Evolutionary conservation across 64 coral and sea anemone genomes (phyloP).

Genomic region (Actinia tenebrosa): DNA sequence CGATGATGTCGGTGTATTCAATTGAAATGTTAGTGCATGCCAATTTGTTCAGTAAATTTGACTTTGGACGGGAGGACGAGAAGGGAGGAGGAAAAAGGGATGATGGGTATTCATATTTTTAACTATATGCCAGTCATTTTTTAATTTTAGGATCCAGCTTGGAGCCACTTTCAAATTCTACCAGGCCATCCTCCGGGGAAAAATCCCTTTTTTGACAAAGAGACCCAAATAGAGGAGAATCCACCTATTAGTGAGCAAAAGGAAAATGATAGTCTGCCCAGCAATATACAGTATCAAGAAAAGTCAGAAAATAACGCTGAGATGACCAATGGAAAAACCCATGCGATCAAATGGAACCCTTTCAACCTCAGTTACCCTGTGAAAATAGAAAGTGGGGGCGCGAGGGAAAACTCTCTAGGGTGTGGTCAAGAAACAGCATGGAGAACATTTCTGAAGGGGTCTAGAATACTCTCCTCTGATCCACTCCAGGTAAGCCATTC

Average conservation of each 20-base stretch:
- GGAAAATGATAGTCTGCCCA: background rate
- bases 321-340: background rate
- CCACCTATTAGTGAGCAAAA: background rate
- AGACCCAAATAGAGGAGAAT: background rate
- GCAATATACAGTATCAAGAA: background rate
- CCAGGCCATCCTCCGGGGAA: background rate
- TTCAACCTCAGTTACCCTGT: conserved; percentile 15
- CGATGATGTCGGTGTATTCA: background rate
- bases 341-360: background rate
- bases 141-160: background rate
- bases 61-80: no score
- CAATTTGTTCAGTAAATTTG: no score
- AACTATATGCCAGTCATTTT: background rate
- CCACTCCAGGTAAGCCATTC: background rate
- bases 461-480: background rate
- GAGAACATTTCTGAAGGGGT: conserved; percentile 14
- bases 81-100: no score
- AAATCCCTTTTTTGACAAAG: conserved; percentile 18
- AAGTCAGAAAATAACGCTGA: background rate
- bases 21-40: no score
- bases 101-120: background rate
- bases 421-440: conserved; percentile 4
- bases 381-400: background rate
- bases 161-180: conserved; percentile 13
- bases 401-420: background rate